Percentiles rank a stretch among this genome's conserved stretches.
Evolutionary conservation across 2,888 invertebrate species (phyloP).

Genomic region (Seira sanloemensis): DNA sequence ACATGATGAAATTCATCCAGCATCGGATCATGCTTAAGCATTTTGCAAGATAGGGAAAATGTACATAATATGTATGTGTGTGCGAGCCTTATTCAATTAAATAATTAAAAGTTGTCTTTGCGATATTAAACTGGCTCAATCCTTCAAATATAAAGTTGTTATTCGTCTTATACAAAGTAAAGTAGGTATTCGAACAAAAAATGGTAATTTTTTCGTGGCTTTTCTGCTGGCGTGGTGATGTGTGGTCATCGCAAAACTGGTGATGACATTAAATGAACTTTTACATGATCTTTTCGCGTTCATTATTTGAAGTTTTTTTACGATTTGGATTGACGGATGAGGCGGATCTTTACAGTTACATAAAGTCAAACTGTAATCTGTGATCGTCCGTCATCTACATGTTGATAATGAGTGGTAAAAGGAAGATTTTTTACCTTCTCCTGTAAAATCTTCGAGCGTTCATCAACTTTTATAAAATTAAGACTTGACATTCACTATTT

Average conservation of each 20-base stretch:
- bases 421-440: not conserved
- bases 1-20: no score
- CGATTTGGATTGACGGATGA: not conserved
- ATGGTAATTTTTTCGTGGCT: not conserved
- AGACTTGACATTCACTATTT: not conserved
- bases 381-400: not conserved
- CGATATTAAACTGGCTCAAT: no score
- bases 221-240: not conserved
- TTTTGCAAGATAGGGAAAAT: no score
- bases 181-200: no score
- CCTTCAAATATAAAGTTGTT: no score
- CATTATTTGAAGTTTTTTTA: not conserved
- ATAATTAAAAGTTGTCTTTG: no score
- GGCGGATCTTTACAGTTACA: not conserved
- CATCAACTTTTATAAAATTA: not conserved
- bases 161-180: no score
- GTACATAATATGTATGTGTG: no score
- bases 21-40: no score
- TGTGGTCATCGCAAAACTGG: not conserved
- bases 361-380: not conserved
- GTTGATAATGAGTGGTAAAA: not conserved
- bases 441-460: not conserved
- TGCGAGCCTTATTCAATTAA: no score
- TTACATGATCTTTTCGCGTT: not conserved
- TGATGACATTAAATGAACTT: not conserved